Evolutionary conservation across 64 coral and sea anemone genomes (phyloP).

Genomic region (Montipora efflorescens): DNA sequence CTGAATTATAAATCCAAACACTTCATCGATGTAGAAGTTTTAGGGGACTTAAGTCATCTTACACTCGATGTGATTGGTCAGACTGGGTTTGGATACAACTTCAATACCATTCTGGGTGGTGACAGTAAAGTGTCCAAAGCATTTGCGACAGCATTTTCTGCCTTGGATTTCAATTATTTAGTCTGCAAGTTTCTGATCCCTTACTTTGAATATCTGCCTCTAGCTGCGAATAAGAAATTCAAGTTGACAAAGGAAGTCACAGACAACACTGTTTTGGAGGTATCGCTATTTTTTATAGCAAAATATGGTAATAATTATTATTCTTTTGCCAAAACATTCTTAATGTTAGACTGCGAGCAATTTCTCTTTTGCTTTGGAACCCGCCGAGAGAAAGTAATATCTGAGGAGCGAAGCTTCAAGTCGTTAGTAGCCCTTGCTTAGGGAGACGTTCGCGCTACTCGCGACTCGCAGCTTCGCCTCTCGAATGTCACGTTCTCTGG

Average conservation of each 20-base stretch:
- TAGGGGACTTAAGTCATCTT: slow-evolving; percentile 34
- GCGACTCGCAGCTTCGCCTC: too few species aligned
- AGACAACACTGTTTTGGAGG: slow-evolving; percentile 73
- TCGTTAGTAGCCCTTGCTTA: too few species aligned
- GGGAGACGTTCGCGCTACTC: too few species aligned
- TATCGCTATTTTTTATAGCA: not conserved
- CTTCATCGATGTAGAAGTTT: not conserved
- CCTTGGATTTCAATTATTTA: slow-evolving; percentile 56
- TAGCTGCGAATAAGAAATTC: slow-evolving; percentile 47
- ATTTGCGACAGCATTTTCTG: slow-evolving; percentile 39
- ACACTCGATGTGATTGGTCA: slow-evolving; percentile 72
- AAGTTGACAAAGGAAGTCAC: slow-evolving; percentile 37
- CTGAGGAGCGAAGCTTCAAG: too few species aligned
- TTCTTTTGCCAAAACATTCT: too few species aligned
- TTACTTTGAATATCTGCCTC: slow-evolving; percentile 60
- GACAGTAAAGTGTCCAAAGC: slow-evolving; percentile 62
- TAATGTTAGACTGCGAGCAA: too few species aligned
- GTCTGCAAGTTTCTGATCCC: slow-evolving; percentile 56
- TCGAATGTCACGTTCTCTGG: too few species aligned
- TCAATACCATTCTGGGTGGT: slow-evolving; percentile 58
- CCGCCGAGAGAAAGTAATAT: too few species aligned
- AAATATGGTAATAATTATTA: too few species aligned
- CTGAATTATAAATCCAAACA: not conserved
- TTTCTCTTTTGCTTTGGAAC: too few species aligned
- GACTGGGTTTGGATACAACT: slow-evolving; percentile 77